Evolutionary conservation across 1,140 invertebrate species (phyloP).

Genomic region (Eumaeus atala): DNA sequence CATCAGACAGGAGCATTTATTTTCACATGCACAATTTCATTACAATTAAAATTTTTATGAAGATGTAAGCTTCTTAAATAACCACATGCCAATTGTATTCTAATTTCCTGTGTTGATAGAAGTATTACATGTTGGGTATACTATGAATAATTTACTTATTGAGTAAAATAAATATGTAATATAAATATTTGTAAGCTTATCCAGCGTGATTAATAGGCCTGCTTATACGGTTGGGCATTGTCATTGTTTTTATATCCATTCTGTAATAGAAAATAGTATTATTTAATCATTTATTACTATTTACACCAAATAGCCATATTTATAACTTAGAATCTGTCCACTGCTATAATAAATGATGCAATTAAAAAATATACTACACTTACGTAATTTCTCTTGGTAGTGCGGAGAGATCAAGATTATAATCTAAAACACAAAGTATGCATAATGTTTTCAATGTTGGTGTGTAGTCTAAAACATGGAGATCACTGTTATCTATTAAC

Average conservation of each 20-base stretch:
- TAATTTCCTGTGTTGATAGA: background rate
- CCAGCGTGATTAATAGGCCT: conserved; percentile 50
- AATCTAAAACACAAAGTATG: conserved; percentile 77
- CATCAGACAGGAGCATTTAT: too few species aligned
- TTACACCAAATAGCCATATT: too few species aligned
- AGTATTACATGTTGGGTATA: too few species aligned
- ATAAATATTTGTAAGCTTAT: background rate
- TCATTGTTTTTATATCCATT: conserved; percentile 49
- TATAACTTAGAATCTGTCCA: too few species aligned
- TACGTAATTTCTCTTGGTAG: conserved; percentile 80
- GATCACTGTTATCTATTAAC: conserved; percentile 84
- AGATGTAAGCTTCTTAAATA: background rate
- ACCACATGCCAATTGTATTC: background rate
- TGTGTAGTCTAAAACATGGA: conserved; percentile 84
- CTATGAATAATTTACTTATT: background rate
- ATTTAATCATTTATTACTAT: background rate
- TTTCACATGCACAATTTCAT: background rate
- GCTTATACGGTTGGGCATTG: conserved; percentile 55
- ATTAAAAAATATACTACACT: conserved; percentile 31
- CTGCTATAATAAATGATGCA: too few species aligned
- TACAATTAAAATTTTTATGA: background rate
- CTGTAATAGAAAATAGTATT: conserved; percentile 38
- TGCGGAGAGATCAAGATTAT: conserved; percentile 77
- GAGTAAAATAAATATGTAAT: background rate
- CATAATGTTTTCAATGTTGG: conserved; percentile 82